Evolutionary conservation across 2,888 invertebrate species (phyloP).

Genomic region (Fragum fragum): DNA sequence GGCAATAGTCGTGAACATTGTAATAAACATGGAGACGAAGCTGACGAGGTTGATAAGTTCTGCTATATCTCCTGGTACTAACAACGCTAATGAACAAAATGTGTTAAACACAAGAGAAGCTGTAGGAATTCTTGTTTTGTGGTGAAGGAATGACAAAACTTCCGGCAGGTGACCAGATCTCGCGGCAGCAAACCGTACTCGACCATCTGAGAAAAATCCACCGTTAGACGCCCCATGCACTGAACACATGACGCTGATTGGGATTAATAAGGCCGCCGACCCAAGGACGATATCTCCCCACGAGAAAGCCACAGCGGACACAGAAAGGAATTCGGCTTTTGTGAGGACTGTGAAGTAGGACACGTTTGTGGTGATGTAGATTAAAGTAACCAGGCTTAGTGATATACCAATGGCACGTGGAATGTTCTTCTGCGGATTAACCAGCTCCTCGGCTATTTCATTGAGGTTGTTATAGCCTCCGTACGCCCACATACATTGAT

Average conservation of each 20-base stretch:
- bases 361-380: slow-evolving; percentile 58
- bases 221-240: slow-evolving; percentile 58
- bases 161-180: slow-evolving; percentile 66
- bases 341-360: slow-evolving; percentile 54
- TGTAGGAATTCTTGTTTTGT: slow-evolving; percentile 52
- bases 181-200: slow-evolving; percentile 58
- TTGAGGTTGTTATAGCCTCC: slow-evolving; percentile 72
- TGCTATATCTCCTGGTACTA: slow-evolving; percentile 54
- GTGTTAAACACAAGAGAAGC: slow-evolving; percentile 49
- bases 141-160: slow-evolving; percentile 60
- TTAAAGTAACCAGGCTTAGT: slow-evolving; percentile 40
- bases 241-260: slow-evolving; percentile 62
- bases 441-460: slow-evolving; percentile 61
- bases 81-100: slow-evolving; percentile 30
- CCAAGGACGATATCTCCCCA: slow-evolving; percentile 58
- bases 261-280: slow-evolving; percentile 54
- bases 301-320: slow-evolving; percentile 55
- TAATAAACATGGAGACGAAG: slow-evolving; percentile 45
- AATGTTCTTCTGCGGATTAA: slow-evolving; percentile 58
- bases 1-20: slow-evolving; percentile 25
- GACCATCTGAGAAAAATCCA: slow-evolving; percentile 46
- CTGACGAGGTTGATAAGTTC: slow-evolving; percentile 57
- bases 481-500: slow-evolving; percentile 68
- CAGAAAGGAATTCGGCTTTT: slow-evolving; percentile 51
- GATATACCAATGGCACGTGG: slow-evolving; percentile 57